A percentile compares a stretch with the other conserved stretches of the same genome.
Conservation (phyloP, 2,888 invertebrate species). For the Drosophila rellima region DNA sequence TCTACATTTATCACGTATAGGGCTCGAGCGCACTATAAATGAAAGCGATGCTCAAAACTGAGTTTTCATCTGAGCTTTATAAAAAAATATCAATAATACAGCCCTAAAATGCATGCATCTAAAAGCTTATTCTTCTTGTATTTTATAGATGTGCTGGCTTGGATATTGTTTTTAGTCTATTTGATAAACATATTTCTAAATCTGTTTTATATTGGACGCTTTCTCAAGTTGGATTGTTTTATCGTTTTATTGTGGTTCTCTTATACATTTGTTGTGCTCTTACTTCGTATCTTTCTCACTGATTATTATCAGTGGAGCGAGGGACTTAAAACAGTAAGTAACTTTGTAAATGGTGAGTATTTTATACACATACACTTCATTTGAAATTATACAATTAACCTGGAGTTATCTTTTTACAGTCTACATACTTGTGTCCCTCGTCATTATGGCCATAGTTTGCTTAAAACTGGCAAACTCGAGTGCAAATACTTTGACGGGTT, state of each 20-base stretch:
- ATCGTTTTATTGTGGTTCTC: neutral
- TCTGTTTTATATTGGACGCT: neutral
- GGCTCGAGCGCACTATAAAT: too few relatives aligned
- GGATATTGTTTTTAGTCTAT: neutral
- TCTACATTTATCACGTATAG: neutral
- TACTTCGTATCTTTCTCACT: neutral
- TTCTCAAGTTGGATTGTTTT: neutral
- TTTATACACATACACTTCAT: too few relatives aligned
- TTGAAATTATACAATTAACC: neutral
- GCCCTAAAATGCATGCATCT: neutral
- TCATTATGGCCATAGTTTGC: neutral
- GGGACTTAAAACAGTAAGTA: neutral
- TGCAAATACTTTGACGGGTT: neutral
- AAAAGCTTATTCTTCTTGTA: neutral
- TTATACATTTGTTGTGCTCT: neutral
- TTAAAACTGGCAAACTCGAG: neutral
- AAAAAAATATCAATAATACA: too few relatives aligned
- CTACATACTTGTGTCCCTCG: neutral
- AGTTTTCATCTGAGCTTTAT: too few relatives aligned
- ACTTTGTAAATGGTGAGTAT: slow-evolving; percentile 3
- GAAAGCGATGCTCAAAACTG: too few relatives aligned
- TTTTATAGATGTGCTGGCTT: neutral
- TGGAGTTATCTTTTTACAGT: neutral
- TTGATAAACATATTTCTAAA: neutral
- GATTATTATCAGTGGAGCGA: neutral